Percentiles rank a stretch among this genome's conserved stretches.
phyloP scores from a whole-genome alignment of 2,113 vertebrate species.

The Ariopsis seemanni region DNA sequence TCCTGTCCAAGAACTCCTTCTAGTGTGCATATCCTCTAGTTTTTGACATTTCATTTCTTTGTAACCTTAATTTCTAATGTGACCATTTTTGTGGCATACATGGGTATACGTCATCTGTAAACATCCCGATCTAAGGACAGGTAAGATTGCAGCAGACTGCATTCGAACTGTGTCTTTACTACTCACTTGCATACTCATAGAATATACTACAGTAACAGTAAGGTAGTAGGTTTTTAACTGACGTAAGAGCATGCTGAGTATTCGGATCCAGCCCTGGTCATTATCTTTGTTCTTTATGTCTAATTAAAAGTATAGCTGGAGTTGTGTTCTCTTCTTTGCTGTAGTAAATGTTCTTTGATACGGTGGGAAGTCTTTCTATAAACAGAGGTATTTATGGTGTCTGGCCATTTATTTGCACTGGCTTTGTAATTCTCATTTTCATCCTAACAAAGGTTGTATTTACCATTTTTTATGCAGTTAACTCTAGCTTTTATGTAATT shows the following conservation, averaged over 20 bases:
- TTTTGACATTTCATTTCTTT: neutral
- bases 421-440: conserved; percentile 8
- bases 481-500: conserved; percentile 11
- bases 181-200: too few species aligned
- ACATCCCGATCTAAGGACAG: too few species aligned
- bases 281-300: neutral
- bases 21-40: neutral
- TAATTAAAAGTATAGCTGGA: neutral
- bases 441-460: conserved; percentile 8
- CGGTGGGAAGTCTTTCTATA: neutral
- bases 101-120: too few species aligned
- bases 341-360: neutral
- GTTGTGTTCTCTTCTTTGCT: neutral
- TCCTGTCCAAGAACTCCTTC: neutral
- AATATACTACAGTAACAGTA: too few species aligned
- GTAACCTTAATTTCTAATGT: neutral
- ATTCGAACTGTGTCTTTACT: too few species aligned
- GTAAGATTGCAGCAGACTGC: too few species aligned
- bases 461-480: conserved; percentile 27
- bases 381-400: neutral
- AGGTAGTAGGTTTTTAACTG: too few species aligned
- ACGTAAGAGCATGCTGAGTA: too few species aligned
- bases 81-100: too few species aligned
- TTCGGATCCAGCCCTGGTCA: neutral
- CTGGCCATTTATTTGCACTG: neutral